phyloP scores from a whole-genome alignment of 2,888 invertebrate genomes.

The Drosophila sordidapex region DNA sequence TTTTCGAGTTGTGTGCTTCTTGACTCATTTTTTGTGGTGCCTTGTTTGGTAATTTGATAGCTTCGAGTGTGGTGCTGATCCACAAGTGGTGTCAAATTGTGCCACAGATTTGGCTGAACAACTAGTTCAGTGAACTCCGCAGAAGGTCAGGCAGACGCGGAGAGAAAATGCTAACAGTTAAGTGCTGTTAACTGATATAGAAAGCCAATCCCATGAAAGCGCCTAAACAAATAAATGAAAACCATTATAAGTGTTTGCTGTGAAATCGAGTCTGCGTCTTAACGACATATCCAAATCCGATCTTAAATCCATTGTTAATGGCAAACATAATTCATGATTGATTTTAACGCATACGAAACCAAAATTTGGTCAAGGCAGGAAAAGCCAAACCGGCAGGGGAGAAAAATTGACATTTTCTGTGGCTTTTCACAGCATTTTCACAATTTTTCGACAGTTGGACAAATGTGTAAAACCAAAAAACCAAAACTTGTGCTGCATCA shows the following conservation, averaged over 20 bases:
- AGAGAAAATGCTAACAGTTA: slow-evolving; percentile 30
- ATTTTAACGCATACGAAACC: slow-evolving; percentile 45
- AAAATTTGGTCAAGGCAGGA: slow-evolving; percentile 52
- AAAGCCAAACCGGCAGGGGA: slow-evolving; percentile 8
- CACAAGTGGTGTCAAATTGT: slow-evolving; percentile 67
- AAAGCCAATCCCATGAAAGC: slow-evolving; percentile 45
- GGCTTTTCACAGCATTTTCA: slow-evolving; percentile 42
- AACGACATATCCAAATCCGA: slow-evolving; percentile 63
- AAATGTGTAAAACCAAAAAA: slow-evolving; percentile 10
- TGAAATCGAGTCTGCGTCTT: slow-evolving; percentile 1
- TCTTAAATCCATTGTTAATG: slow-evolving; percentile 71
- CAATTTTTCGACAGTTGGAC: slow-evolving; percentile 41
- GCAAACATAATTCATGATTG: slow-evolving; percentile 73
- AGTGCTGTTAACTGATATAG: slow-evolving; percentile 25
- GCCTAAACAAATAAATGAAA: slow-evolving; percentile 3
- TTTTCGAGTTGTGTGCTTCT: slow-evolving; percentile 28
- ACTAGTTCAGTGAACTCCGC: slow-evolving; percentile 61
- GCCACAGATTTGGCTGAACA: slow-evolving; percentile 56
- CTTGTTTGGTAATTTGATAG: slow-evolving; percentile 67
- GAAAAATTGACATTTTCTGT: slow-evolving; percentile 21
- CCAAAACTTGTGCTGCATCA: slow-evolving; percentile 25
- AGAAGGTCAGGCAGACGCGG: slow-evolving; percentile 42
- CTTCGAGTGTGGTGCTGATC: slow-evolving; percentile 26
- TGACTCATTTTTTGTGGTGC: neutral
- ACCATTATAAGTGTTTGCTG: neutral